phyloP scores from a whole-genome alignment of 2,113 vertebrate genomes.

The Bolborhynchus lineola region DNA sequence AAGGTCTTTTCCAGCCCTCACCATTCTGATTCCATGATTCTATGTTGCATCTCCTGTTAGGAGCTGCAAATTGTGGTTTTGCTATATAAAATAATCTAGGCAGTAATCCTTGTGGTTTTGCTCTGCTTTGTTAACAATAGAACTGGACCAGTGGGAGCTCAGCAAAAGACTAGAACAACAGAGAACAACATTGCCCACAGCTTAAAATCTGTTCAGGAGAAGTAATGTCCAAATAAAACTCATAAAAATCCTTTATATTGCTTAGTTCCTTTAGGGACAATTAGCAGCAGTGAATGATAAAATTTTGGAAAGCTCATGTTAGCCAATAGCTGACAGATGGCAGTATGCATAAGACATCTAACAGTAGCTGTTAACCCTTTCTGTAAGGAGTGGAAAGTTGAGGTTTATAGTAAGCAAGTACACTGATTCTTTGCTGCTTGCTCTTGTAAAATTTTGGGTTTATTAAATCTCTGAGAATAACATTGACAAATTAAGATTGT shows the following conservation, averaged over 20 bases:
- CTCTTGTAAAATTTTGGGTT: neutral
- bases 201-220: slow-evolving; percentile 59
- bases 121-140: neutral
- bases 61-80: neutral
- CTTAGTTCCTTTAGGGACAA: neutral
- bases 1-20: neutral
- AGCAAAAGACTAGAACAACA: neutral
- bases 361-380: neutral
- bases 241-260: neutral
- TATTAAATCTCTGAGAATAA: neutral
- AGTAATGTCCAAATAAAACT: slow-evolving; percentile 5
- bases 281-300: slow-evolving; percentile 38
- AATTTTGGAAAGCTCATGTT: neutral
- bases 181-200: slow-evolving; percentile 8
- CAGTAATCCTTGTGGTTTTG: neutral
- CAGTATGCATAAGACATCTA: neutral
- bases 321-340: slow-evolving; percentile 42
- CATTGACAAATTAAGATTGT: neutral
- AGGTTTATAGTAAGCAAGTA: neutral
- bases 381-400: neutral
- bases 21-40: neutral
- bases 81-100: neutral
- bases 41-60: neutral
- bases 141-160: neutral
- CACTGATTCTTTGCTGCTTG: neutral